Conservation (phyloP, 1,140 invertebrate genomes). For the Cyclargus thomasi region DNA sequence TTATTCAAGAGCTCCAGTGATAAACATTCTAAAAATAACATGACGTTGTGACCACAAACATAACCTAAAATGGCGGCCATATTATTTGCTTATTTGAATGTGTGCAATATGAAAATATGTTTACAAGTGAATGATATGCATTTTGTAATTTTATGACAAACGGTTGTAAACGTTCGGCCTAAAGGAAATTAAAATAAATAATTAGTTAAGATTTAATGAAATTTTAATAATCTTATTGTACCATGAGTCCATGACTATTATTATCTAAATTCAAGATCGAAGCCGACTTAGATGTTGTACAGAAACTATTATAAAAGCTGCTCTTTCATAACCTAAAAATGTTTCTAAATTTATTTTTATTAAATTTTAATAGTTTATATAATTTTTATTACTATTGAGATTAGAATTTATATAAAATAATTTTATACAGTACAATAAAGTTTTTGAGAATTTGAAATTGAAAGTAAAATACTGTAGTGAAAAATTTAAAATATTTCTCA, state of each 20-base stretch:
- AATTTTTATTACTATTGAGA: not conserved
- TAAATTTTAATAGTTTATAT: not conserved
- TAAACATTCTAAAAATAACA: not conserved
- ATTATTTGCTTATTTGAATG: not conserved
- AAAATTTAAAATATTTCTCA: too few relatives aligned
- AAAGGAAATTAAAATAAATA: too few relatives aligned
- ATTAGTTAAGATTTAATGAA: too few relatives aligned
- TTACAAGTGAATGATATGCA: not conserved
- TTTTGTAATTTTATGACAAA: too few relatives aligned
- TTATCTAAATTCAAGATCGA: too few relatives aligned
- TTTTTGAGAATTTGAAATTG: not conserved
- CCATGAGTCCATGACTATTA: too few relatives aligned
- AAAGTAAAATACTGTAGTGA: not conserved
- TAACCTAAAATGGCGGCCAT: not conserved
- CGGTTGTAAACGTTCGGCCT: too few relatives aligned
- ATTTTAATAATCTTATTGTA: too few relatives aligned
- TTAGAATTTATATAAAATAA: not conserved
- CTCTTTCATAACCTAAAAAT: not conserved
- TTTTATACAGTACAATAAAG: not conserved
- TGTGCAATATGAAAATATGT: not conserved
- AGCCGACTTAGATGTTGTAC: not conserved
- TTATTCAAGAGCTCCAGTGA: not conserved
- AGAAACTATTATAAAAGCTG: not conserved
- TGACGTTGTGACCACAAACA: not conserved
- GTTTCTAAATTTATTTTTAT: not conserved